A percentile compares a stretch with the other conserved stretches of the same genome.
phyloP scores from a whole-genome alignment of 2,113 vertebrate species.

The Dinomys branickii region DNA sequence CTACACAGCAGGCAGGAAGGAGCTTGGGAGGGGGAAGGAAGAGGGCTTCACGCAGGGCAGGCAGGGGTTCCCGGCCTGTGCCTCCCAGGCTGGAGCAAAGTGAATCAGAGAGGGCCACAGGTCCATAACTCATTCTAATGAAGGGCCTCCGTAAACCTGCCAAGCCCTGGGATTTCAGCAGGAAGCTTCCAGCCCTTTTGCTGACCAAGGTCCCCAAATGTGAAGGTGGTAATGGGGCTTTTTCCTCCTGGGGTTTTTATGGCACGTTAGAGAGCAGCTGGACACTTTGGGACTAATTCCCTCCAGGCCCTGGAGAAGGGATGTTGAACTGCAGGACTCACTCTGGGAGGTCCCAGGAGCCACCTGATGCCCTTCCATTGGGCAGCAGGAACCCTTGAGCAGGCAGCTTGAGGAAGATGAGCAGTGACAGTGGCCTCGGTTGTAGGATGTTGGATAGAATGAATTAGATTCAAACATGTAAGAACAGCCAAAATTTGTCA shows the following conservation, averaged over 20 bases:
- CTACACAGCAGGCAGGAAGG: neutral
- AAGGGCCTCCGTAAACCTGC: conserved; percentile 66
- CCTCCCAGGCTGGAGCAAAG: conserved; percentile 70
- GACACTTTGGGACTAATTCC: neutral
- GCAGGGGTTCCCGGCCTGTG: conserved; percentile 63
- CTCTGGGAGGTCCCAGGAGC: neutral
- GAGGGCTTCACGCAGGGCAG: neutral
- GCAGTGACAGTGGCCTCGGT: rapidly evolving
- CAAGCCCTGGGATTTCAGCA: conserved; percentile 71
- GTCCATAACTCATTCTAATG: conserved; percentile 80
- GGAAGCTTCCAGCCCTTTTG: conserved; percentile 64
- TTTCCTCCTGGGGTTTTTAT: conserved; percentile 41
- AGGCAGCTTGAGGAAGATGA: neutral
- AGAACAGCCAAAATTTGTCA: neutral
- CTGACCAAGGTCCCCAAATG: neutral
- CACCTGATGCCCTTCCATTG: neutral
- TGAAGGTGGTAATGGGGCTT: conserved; percentile 55
- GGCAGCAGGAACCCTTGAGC: neutral
- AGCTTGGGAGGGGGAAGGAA: conserved; percentile 34
- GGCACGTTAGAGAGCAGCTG: neutral
- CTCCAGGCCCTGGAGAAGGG: neutral
- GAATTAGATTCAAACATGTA: neutral
- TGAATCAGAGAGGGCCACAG: conserved; percentile 56
- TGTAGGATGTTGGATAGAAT: neutral
- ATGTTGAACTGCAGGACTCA: neutral